Evolutionary conservation across 2,888 invertebrate species (phyloP), one percentile per base, ranked within the genome.

Genomic region (Pilophorus perplexus): DNA sequence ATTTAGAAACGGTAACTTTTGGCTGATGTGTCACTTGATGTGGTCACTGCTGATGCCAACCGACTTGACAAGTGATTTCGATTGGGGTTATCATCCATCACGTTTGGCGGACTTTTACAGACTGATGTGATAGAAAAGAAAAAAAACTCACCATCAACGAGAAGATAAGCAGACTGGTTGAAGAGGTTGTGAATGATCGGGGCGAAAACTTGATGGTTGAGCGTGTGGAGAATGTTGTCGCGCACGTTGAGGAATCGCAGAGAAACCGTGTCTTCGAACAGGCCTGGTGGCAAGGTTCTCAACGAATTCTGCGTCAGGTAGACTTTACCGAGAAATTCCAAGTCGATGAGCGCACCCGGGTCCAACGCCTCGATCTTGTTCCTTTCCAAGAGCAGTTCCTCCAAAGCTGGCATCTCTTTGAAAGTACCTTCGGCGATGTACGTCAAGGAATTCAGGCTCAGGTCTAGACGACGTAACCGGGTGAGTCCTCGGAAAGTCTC

Each of bases 401-500:
- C 82, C 37, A 89, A 78, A 73, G 85, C 85, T 80, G 88, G 87
- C 76, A 90, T 79, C 75, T 90, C 90, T 1, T 86, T 84, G 77
- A 92, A 91, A 37, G 87, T 88, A 70, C 86, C 84, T 73, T 89
- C 89, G 2, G 88, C 88, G 73, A 92, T 82, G 79, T 87, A 87
- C 72, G 85, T 84, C 74, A 92, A 84, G 74, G 83, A 82, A 76
- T 92, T 92, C 72, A 81, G 81, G 69, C 86, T 84, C 72, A 92
- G 79, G 77, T 89, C 88, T 72, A 92, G 81, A 75, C 85, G 82
- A 76, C 84, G 83, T 71, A 92, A 80, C 76, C 85, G 85, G 52
- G 84, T 84, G 75, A 92, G 79, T 48, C 90, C 90, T 20, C 60
- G 73, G 78, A 91, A 91, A 70, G 87, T 87, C 74, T 88, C 87